A percentile compares a stretch with the other conserved stretches of the same genome.
These are phyloP conservation scores for Choristoneura rosaceana DNA, from an alignment of 2,888 invertebrate genomes.

Conservation along the genomic window DNA sequence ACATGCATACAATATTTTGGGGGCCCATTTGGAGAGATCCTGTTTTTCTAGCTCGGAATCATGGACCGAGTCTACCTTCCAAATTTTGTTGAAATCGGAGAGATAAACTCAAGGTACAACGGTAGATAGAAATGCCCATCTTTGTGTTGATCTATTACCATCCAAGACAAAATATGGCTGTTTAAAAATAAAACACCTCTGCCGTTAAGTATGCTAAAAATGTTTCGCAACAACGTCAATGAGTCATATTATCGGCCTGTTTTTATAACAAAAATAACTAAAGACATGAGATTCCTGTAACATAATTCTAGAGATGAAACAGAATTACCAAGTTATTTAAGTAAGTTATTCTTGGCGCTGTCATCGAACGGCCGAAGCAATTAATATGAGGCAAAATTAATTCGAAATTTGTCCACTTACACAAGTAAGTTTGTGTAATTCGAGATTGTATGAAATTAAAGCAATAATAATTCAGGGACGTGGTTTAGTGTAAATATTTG, in stretches of 20 bases:
- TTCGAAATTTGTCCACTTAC: slow-evolving; percentile 7
- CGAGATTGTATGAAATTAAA: slow-evolving; percentile 25
- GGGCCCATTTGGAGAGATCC: too few species aligned
- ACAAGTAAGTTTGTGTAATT: slow-evolving; percentile 13
- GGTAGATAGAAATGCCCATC: too few species aligned
- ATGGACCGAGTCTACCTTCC: too few species aligned
- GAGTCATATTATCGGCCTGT: neutral
- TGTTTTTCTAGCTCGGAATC: too few species aligned
- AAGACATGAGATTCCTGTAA: neutral
- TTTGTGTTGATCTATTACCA: too few species aligned
- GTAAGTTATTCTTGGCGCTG: neutral
- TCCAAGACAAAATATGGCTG: neutral
- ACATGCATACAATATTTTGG: too few species aligned
- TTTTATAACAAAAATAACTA: neutral
- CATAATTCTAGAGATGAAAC: neutral
- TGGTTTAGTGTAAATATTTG: slow-evolving; percentile 67
- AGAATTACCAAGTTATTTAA: slow-evolving; percentile 4
- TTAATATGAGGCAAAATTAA: neutral
- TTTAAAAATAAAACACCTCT: neutral
- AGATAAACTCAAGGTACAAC: too few species aligned
- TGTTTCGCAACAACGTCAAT: neutral
- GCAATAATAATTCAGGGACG: slow-evolving; percentile 44
- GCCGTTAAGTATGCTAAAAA: neutral
- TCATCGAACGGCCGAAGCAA: neutral
- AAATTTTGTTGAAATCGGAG: too few species aligned